These are phyloP conservation scores for Tamias sibiricus DNA, from an alignment of 2,113 vertebrate species.

Conservation along the genomic window DNA sequence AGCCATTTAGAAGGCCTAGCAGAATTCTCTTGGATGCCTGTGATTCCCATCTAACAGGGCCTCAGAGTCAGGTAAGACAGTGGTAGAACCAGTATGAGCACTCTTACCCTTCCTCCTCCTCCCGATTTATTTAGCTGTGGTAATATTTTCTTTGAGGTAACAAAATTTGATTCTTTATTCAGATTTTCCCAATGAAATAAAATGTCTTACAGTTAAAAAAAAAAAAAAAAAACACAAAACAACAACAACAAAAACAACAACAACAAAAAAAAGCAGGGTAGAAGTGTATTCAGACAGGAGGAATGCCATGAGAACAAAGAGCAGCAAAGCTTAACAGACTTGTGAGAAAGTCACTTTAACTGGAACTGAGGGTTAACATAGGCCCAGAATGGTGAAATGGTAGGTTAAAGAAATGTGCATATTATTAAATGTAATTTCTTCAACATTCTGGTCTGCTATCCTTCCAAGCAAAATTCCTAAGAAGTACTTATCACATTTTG, in stretches of 20 bases:
- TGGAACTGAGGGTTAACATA: background rate
- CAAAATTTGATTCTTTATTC: slow-evolving; percentile 66
- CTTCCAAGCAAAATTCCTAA: background rate
- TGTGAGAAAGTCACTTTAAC: background rate
- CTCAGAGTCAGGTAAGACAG: background rate
- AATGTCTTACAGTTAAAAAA: slow-evolving; percentile 57
- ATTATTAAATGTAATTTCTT: background rate
- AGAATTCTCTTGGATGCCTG: background rate
- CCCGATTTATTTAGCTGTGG: slow-evolving; percentile 53
- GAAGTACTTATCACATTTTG: background rate
- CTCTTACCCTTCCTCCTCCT: background rate
- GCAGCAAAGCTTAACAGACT: background rate
- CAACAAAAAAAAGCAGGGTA: too few relatives aligned
- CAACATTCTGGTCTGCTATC: background rate
- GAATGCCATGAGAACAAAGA: background rate
- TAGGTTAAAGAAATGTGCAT: background rate
- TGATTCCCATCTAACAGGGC: background rate
- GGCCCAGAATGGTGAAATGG: background rate
- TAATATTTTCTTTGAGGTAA: slow-evolving; percentile 52
- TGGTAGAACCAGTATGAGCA: background rate
- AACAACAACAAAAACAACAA: too few relatives aligned
- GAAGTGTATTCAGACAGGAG: background rate
- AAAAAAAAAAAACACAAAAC: background rate
- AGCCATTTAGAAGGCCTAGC: background rate
- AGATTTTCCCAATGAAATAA: slow-evolving; percentile 81